phyloP scores from a whole-genome alignment of 2,797 vertebrate genomes.

The Pantherophis alleghaniensis region DNA sequence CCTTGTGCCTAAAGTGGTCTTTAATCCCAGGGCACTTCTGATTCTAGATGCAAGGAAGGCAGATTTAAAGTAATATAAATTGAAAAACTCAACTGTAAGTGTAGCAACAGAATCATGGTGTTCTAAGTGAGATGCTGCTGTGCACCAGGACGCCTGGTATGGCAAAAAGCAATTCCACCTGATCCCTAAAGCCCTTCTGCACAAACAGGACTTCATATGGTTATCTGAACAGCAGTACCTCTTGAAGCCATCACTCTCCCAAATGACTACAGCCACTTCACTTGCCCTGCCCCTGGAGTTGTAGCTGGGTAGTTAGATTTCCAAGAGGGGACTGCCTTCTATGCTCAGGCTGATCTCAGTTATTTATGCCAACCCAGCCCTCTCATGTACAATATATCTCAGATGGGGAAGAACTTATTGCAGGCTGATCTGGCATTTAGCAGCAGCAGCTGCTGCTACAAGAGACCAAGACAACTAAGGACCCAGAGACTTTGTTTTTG shows the following conservation, averaged over 20 bases:
- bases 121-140: background rate
- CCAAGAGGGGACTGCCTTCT: background rate
- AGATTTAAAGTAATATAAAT: background rate
- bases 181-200: background rate
- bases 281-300: background rate
- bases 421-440: background rate
- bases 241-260: background rate
- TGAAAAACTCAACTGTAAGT: background rate
- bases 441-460: background rate
- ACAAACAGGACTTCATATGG: background rate
- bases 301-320: background rate
- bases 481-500: background rate
- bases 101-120: background rate
- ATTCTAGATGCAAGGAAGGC: background rate
- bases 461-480: background rate
- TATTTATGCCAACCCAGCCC: background rate
- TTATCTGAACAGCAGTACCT: background rate
- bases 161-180: background rate
- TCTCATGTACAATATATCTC: background rate
- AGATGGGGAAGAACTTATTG: background rate
- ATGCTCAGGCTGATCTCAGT: background rate
- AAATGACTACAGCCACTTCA: background rate
- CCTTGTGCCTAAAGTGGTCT: background rate
- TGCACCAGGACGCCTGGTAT: background rate
- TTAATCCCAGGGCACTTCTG: background rate